Evolutionary conservation across 2,797 vertebrate genomes (phyloP).

Genomic region (Coregonus sp.): DNA sequence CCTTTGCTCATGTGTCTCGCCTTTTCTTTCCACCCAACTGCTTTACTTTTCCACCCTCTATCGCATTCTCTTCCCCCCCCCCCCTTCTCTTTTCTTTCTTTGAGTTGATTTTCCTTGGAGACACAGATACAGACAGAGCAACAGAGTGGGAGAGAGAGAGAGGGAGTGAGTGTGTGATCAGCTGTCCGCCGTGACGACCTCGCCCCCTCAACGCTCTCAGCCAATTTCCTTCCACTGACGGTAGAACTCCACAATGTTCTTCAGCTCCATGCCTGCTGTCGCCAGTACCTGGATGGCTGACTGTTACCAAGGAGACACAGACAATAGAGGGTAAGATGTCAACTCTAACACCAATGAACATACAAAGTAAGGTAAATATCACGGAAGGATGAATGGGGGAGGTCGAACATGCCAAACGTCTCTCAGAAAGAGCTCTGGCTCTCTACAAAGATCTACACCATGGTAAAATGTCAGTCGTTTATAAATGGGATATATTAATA

Average conservation of each 20-base stretch:
- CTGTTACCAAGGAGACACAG: conserved; percentile 61
- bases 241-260: conserved; percentile 93
- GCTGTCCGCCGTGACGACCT: conserved; percentile 72
- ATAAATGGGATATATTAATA: not conserved
- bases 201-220: conserved; percentile 75
- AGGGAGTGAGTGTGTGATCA: conserved; percentile 78
- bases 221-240: conserved; percentile 99
- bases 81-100: conserved; percentile 31
- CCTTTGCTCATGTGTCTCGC: conserved; percentile 42
- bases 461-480: not conserved
- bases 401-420: not conserved
- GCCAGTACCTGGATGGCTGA: conserved; percentile 84
- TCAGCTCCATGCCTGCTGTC: conserved; percentile 88
- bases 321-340: not conserved
- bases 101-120: conserved; percentile 71
- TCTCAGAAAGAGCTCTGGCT: not conserved
- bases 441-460: not conserved
- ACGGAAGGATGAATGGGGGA: not conserved
- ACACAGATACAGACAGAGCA: conserved; percentile 79
- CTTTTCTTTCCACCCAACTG: conserved; percentile 49
- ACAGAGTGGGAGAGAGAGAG: conserved; percentile 73
- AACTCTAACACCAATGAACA: not conserved
- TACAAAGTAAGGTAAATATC: not conserved
- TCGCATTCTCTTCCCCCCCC: conserved; percentile 28
- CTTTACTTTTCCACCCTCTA: conserved; percentile 61